Conservation (phyloP, 1,140 invertebrate species). For the Macrotrachela quadricornifera region DNA sequence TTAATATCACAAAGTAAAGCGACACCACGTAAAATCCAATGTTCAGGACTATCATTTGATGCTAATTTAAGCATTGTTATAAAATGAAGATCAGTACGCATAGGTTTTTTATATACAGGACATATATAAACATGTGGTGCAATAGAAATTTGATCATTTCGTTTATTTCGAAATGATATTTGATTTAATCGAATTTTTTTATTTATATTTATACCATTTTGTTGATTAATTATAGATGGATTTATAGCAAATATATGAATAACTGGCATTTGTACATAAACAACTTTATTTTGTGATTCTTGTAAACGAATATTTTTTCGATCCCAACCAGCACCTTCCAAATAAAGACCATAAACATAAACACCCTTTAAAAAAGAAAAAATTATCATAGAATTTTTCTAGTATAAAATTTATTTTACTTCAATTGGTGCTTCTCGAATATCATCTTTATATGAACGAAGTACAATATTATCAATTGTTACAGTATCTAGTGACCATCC, state of each 20-base stretch:
- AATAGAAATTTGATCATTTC: not conserved
- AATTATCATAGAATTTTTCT: constrained; percentile 19
- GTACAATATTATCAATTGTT: constrained; percentile 25
- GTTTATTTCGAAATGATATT: not conserved
- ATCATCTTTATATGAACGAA: constrained; percentile 24
- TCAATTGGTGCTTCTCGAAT: constrained; percentile 11
- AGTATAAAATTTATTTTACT: constrained; percentile 20
- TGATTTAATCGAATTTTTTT: not conserved
- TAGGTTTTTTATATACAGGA: not conserved
- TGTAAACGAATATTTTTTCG: constrained; percentile 35
- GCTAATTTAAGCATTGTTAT: not conserved
- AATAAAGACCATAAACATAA: constrained; percentile 31
- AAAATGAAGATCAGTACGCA: not conserved
- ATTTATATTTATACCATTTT: not conserved
- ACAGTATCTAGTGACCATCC: constrained; percentile 24
- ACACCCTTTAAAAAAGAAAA: constrained; percentile 41
- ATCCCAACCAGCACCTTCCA: constrained; percentile 36
- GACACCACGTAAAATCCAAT: not conserved
- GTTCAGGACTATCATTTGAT: not conserved
- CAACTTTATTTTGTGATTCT: constrained; percentile 56
- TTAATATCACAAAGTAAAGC: constrained; percentile 2
- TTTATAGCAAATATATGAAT: constrained; percentile 82
- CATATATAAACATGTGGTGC: not conserved
- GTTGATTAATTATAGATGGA: constrained; percentile 26
- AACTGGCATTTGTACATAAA: constrained; percentile 54